Evolutionary conservation across 1,140 invertebrate species (phyloP), one percentile per base, ranked within the genome.

Genomic region (Lepidotrigona ventralis): DNA sequence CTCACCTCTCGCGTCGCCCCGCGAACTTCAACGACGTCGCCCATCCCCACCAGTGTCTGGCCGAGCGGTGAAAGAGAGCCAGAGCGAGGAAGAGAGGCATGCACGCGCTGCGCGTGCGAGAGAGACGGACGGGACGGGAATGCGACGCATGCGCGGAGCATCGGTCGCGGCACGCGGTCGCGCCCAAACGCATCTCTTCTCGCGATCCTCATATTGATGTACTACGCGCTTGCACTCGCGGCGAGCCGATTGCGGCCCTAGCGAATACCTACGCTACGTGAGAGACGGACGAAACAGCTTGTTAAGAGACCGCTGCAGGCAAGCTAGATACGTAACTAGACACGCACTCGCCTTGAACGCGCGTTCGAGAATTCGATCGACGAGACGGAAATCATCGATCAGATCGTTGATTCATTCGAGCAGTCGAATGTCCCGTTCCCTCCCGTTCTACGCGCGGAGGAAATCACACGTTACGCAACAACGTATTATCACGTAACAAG

Each of bases 171-270:
- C 90, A 91, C 90, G 90, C 89, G 89, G 90, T 90, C 89, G 90
- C 90, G 81, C 89, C 90, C 90, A 90, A 88, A 88, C 85, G 88
- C 81, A 80, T 85, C 79, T 85, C 79, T 58, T 81, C 64, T 84
- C 81, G 81, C 86, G 88, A 90, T 84, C 81, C 75, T 90, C 88
- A 89, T 91, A 91, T 91, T 91, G 90, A 91, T 89, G 90, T 91
- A 84, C 86, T 85, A 82, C 79, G 79, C 79, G 83, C 75, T 86
- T 86, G 83, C 85, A 87, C 86, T 90, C 83, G 76, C 83, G 66
- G 56, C 83, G 86, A 88, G 29, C 79, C 83, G 86, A 88, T 88
- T 85, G 86, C 83, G 68, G 46, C 76, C 78, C 81, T 84, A 73
- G 86, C 86, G 77, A 79, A 88, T 88, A 53, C 70, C 39, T 9